phyloP scores from a whole-genome alignment of 2,113 vertebrate species.

The Morone chrysops region DNA sequence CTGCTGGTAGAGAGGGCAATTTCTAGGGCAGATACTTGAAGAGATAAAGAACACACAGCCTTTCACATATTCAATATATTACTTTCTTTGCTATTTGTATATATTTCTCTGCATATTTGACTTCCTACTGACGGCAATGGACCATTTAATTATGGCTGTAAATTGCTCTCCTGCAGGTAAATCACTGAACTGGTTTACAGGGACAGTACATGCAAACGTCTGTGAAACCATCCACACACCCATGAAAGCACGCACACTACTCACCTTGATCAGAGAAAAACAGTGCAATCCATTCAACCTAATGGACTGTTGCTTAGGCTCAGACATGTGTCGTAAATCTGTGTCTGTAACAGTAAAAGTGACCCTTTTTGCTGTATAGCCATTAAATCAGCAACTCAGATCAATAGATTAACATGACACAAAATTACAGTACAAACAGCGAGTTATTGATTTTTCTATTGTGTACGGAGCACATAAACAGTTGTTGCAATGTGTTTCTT shows the following conservation, averaged over 20 bases:
- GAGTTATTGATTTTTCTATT: slow-evolving; percentile 6
- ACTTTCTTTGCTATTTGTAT: neutral
- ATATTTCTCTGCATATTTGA: slow-evolving; percentile 7
- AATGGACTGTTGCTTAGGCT: slow-evolving; percentile 12
- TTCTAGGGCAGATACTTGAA: neutral
- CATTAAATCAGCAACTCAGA: slow-evolving; percentile 15
- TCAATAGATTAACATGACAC: slow-evolving; percentile 43
- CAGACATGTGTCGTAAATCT: slow-evolving; percentile 16
- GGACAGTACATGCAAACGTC: neutral
- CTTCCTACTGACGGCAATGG: neutral
- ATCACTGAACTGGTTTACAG: neutral
- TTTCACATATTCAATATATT: neutral
- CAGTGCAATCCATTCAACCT: slow-evolving; percentile 32
- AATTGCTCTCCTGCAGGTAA: neutral
- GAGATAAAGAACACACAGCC: neutral
- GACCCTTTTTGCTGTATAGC: neutral
- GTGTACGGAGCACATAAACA: neutral
- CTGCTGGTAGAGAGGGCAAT: slow-evolving; percentile 66
- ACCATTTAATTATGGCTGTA: neutral
- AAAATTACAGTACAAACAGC: slow-evolving; percentile 1
- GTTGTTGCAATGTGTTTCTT: neutral
- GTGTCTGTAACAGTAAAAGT: neutral
- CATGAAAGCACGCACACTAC: slow-evolving; percentile 29
- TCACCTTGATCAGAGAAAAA: slow-evolving; percentile 55
- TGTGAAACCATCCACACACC: neutral